Evolutionary conservation across 2,888 invertebrate species (phyloP), one percentile per base, ranked within the genome.

Genomic region (Zaprionus obscuricornis): DNA sequence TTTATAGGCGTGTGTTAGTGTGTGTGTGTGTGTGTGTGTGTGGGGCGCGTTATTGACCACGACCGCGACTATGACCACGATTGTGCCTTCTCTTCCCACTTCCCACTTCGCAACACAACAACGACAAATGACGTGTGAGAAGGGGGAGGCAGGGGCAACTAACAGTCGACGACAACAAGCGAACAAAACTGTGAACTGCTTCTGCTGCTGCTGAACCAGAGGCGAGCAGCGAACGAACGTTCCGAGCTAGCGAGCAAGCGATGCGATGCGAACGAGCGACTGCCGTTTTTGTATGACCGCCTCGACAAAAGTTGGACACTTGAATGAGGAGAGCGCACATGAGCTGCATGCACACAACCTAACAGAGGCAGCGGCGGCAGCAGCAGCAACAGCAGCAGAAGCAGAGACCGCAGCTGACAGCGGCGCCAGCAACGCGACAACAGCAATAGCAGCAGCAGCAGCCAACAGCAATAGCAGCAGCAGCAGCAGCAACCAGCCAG

Each of bases 301-400:
- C 87, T 84, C 82, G 86, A 87, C 87, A 88, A 88, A 88, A 84
- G 88, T 88, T 88, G 88, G 87, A 86, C 87, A 87, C 88, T 88
- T 88, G 88, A 88, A 88, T 88, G 88, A 88, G 78, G 75, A 82
- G 88, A 88, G 87, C 86, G 77, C 73, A 84, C 82, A 82, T 77
- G 81, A 85, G 87, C 87, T 84, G 86, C 71, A 81, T 81, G 86
- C 72, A 86, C 69, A 85, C 74, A 86, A 78, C 79, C 76, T 60
- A 74, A 71, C 67, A 57, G 65, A 54, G 60, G 58, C 66, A 62
- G 59, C 57, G 43, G 63, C 62, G 27, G 50, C 59, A 13, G 64
- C 63, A 34, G 67, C 49, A 57, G 57, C 68, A 54, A 63, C 65
- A 62, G 68, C 66, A 49, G 57, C 62, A 40, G 47, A 62, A 40